Conservation (phyloP, 2,888 invertebrate genomes). For the Drosophila macrospina region DNA sequence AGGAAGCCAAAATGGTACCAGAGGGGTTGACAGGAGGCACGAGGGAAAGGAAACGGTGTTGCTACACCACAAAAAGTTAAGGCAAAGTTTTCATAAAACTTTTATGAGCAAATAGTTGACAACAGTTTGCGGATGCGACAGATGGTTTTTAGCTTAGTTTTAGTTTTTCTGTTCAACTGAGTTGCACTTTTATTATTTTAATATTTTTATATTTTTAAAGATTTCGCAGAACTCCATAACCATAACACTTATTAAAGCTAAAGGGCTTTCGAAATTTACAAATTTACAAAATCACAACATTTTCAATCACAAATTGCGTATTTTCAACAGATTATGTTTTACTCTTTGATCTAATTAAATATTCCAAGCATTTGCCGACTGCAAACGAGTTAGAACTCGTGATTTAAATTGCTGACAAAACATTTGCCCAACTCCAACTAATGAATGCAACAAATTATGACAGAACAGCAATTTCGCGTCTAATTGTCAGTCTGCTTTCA, state of each 20-base stretch:
- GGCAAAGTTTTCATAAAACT: conserved; percentile 50
- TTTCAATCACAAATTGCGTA: not conserved
- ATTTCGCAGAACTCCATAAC: not conserved
- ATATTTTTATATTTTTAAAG: not conserved
- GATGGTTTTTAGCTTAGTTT: conserved; percentile 32
- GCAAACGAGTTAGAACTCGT: not conserved
- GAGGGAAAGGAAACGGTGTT: too few relatives aligned
- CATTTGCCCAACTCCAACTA: not conserved
- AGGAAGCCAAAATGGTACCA: not conserved
- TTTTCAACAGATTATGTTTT: conserved; percentile 2
- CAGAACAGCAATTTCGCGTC: conserved; percentile 44
- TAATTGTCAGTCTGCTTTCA: conserved; percentile 55
- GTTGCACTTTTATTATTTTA: conserved; percentile 7
- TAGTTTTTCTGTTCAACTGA: conserved; percentile 6
- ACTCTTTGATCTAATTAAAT: not conserved
- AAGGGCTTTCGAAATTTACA: not conserved
- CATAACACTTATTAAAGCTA: not conserved
- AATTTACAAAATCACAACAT: not conserved
- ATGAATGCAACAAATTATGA: conserved; percentile 27
- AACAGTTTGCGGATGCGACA: conserved; percentile 32
- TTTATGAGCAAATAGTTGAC: conserved; percentile 41
- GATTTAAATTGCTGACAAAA: not conserved
- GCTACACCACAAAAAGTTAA: conserved; percentile 41
- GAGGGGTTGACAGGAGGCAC: not conserved
- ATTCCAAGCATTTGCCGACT: not conserved